These are phyloP conservation scores for Uropetala carovei DNA, from an alignment of 2,888 invertebrate genomes.

Conservation along the genomic window DNA sequence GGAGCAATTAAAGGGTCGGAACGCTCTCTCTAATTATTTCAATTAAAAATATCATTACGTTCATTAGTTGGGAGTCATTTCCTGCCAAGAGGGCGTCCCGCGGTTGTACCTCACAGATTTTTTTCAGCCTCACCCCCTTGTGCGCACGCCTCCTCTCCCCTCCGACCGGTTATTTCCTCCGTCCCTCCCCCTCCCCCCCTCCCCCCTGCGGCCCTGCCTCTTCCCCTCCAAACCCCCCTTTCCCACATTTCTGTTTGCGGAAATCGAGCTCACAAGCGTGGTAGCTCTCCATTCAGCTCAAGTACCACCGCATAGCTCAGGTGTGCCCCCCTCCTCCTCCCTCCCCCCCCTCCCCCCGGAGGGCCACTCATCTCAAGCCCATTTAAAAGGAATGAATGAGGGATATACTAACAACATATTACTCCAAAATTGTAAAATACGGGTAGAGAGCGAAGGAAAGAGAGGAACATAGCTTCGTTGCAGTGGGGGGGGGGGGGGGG, in stretches of 20 bases:
- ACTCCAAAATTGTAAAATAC: background rate
- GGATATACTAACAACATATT: constrained; percentile 40
- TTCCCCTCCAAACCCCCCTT: background rate
- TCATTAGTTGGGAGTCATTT: background rate
- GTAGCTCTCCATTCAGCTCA: constrained; percentile 37
- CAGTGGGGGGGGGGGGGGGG: background rate
- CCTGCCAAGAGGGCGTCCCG: background rate
- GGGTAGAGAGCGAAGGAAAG: background rate
- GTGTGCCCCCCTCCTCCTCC: background rate
- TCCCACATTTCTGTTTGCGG: background rate
- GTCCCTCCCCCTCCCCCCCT: background rate
- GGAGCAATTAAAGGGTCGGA: background rate
- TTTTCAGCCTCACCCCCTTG: background rate
- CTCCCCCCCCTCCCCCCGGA: background rate
- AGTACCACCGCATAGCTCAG: constrained; percentile 36
- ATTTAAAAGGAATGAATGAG: constrained; percentile 21
- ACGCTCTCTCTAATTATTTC: background rate
- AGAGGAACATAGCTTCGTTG: background rate
- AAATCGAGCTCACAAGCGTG: background rate
- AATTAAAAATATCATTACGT: constrained; percentile 48
- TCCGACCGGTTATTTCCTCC: background rate
- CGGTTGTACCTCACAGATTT: background rate
- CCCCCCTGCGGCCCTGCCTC: background rate
- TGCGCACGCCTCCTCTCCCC: background rate
- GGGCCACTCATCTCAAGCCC: constrained; percentile 37